A percentile compares a stretch with the other conserved stretches of the same genome.
These are phyloP conservation scores for Emmelina monodactyla DNA, from an alignment of 2,888 invertebrate genomes.

Conservation along the genomic window DNA sequence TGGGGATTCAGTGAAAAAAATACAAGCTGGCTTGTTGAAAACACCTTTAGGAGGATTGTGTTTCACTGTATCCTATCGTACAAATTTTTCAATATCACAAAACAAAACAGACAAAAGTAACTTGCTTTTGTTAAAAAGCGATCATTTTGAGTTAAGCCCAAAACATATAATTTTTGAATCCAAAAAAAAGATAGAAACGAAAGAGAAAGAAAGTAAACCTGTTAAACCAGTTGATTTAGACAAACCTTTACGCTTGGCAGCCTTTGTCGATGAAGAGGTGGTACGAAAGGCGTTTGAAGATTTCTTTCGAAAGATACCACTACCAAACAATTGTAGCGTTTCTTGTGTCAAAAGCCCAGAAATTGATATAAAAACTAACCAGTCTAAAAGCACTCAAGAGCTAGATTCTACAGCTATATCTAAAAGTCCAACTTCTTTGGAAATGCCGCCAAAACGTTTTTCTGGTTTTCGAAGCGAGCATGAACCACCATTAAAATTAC, in stretches of 20 bases:
- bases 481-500: conserved; percentile 72
- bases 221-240: conserved; percentile 67
- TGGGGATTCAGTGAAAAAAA: conserved; percentile 82
- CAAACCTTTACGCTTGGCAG: conserved; percentile 77
- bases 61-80: conserved; percentile 86
- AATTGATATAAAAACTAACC: conserved; percentile 14
- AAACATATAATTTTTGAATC: conserved; percentile 67
- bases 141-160: conserved; percentile 86
- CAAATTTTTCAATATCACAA: conserved; percentile 92
- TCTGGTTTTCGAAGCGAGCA: conserved; percentile 50
- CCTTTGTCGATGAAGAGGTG: conserved; percentile 71
- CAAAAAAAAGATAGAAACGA: conserved; percentile 67
- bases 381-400: conserved; percentile 46
- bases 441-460: conserved; percentile 52
- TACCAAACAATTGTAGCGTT: conserved; percentile 42
- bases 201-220: conserved; percentile 32
- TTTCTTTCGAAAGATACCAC: conserved; percentile 39
- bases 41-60: conserved; percentile 88
- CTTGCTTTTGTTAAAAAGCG: conserved; percentile 86
- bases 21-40: conserved; percentile 85
- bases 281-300: conserved; percentile 39
- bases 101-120: conserved; percentile 75
- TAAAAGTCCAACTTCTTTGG: conserved; percentile 45
- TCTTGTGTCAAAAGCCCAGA: conserved; percentile 34
- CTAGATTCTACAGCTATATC: conserved; percentile 30